Percentiles rank a stretch among this genome's conserved stretches.
Conservation (phyloP, 1,140 invertebrate species). For the Drosophila aff. region DNA sequence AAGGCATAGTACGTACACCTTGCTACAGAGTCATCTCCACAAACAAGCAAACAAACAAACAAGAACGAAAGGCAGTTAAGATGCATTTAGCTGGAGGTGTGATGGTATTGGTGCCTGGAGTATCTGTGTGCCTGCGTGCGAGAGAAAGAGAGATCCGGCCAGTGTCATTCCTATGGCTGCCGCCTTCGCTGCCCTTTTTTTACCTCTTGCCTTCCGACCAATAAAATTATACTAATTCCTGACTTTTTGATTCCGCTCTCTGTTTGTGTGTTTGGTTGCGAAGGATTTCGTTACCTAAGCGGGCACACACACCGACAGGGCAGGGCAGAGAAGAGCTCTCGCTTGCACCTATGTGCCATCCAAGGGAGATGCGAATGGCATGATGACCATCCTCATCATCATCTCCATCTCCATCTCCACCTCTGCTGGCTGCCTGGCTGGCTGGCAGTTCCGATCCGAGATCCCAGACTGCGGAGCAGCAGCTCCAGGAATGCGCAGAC, state of each 20-base stretch:
- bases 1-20: conserved; percentile 18
- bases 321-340: conserved; percentile 45
- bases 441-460: conserved; percentile 45
- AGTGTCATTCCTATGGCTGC: conserved; percentile 72
- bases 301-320: conserved; percentile 49
- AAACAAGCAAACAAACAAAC: conserved; percentile 51
- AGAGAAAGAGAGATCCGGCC: conserved; percentile 64
- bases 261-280: conserved; percentile 62
- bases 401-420: conserved; percentile 17
- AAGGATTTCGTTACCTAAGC: conserved; percentile 80
- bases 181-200: conserved; percentile 49
- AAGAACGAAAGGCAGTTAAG: conserved; percentile 64
- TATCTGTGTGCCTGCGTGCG: conserved; percentile 52
- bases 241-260: conserved; percentile 82
- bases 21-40: conserved; percentile 68
- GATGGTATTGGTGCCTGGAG: conserved; percentile 40
- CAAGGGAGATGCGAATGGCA: conserved; percentile 34
- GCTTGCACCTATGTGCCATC: conserved; percentile 45
- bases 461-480: conserved; percentile 60
- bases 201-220: conserved; percentile 73
- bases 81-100: conserved; percentile 63
- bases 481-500: conserved; percentile 64
- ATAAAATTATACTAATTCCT: conserved; percentile 84
- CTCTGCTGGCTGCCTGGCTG: conserved; percentile 46
- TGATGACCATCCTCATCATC: conserved; percentile 51